Base-by-base conservation (phyloP, 2,113 vertebrate genomes). In the Sorex araneus region DNA sequence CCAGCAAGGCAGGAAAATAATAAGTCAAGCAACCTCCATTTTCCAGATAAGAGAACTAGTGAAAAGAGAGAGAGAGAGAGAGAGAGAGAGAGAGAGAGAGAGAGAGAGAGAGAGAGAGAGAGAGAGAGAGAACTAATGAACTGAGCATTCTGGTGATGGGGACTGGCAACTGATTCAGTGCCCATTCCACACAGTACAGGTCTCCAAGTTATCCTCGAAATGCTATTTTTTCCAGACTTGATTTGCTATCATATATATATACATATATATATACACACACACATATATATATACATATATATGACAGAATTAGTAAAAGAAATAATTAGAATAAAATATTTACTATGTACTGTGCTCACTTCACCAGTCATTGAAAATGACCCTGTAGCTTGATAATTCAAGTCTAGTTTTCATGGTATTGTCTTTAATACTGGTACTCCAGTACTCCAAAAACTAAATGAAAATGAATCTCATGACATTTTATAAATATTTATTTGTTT, bases 401-500 rank as follows among this genome's bases (percentile, higher is more conserved):
- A 21, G 8, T 50, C 4, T 50, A 57, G 78, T 57, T 84, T 89
- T 87, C 30, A 64, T 50, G 10, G 15, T 27, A 2, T 2, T 50
- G 19, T 60, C 71, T 80, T 86, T 94, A 75, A 85, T 69, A 32
- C 32, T 45, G 45, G 9, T 15, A 73, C 9, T 69, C 36, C 10
- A 45, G 60, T 71, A 2, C 40, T 40, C 40, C 40, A 50, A 50
- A 50, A 50, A 15, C 76, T 21, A 69, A 76, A 75, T 36, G 25
- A 93, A 87, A 92, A 66, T 67, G 50, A 76, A 5, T 32, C 36
- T 40, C 63, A 2, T 28, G 64, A 79, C n/a, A 6, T 70, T 78
- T 78, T 23, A 43, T 73, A 34, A 27, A 54, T 25, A 84, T 85
- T 84, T 91, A 47, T 60, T 81, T 88, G 69, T 90, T 87, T 47